These are phyloP conservation scores for Salticus scenicus DNA, from an alignment of 2,888 invertebrate genomes.

Conservation along the genomic window DNA sequence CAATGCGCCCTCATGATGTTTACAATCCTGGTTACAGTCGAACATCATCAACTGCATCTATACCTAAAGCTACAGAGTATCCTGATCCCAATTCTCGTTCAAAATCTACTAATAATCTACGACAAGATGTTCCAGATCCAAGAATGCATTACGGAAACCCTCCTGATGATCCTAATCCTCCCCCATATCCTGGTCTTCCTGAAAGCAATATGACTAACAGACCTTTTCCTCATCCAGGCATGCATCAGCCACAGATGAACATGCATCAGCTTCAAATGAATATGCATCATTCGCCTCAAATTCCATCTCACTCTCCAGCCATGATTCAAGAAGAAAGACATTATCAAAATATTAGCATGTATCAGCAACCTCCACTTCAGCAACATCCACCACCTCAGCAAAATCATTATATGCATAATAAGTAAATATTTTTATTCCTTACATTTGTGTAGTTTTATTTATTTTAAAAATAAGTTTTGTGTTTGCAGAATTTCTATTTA, in stretches of 20 bases:
- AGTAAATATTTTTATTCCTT: too few relatives aligned
- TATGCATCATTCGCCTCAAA: slow-evolving; percentile 73
- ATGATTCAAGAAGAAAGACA: slow-evolving; percentile 71
- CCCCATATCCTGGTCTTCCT: slow-evolving; percentile 59
- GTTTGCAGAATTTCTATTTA: neutral
- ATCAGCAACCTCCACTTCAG: slow-evolving; percentile 67
- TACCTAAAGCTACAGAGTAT: slow-evolving; percentile 67
- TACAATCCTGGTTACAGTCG: slow-evolving; percentile 82
- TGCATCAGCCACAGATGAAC: slow-evolving; percentile 72
- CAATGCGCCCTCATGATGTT: slow-evolving; percentile 78
- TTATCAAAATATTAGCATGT: slow-evolving; percentile 73
- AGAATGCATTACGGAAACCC: slow-evolving; percentile 49
- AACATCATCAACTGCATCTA: slow-evolving; percentile 80
- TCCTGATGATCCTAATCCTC: slow-evolving; percentile 57
- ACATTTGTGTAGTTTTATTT: too few relatives aligned
- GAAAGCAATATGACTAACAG: slow-evolving; percentile 44
- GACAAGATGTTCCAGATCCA: slow-evolving; percentile 55
- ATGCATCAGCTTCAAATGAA: slow-evolving; percentile 72
- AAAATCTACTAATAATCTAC: slow-evolving; percentile 62
- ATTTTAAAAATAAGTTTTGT: too few relatives aligned
- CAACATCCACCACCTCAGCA: slow-evolving; percentile 29
- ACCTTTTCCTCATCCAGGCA: slow-evolving; percentile 70
- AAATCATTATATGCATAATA: slow-evolving; percentile 44
- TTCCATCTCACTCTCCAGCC: slow-evolving; percentile 71
- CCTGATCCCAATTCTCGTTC: slow-evolving; percentile 46